A percentile compares a stretch with the other conserved stretches of the same genome.
phyloP scores from a whole-genome alignment of 2,888 invertebrate genomes.

The Pharmacophagus antenor region DNA sequence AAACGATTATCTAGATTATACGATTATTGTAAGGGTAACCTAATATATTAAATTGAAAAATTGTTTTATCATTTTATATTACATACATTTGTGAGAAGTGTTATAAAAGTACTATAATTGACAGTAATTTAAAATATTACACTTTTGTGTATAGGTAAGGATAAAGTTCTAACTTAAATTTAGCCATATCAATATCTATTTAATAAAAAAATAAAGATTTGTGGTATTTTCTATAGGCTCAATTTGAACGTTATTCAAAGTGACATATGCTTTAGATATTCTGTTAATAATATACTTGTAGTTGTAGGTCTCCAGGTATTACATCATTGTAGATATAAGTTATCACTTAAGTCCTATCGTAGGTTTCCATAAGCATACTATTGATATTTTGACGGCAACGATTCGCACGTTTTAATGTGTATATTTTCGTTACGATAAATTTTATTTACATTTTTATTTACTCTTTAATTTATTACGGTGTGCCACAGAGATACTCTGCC shows the following conservation, averaged over 20 bases:
- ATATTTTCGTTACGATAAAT: constrained; percentile 76
- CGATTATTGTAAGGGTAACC: constrained; percentile 81
- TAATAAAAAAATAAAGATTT: constrained; percentile 72
- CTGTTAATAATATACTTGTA: constrained; percentile 81
- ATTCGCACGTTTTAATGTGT: constrained; percentile 76
- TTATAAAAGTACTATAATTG: constrained; percentile 79
- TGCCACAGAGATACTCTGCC: constrained; percentile 82
- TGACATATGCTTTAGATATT: constrained; percentile 82
- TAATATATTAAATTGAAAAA: constrained; percentile 81
- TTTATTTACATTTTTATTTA: constrained; percentile 80
- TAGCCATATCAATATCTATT: constrained; percentile 82
- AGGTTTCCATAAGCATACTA: constrained; percentile 72
- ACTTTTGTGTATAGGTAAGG: constrained; percentile 81
- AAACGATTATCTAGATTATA: constrained; percentile 82
- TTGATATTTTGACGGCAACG: constrained; percentile 77
- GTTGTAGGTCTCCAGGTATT: constrained; percentile 77
- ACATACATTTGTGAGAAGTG: constrained; percentile 81
- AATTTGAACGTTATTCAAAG: constrained; percentile 81
- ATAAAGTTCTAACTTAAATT: constrained; percentile 81
- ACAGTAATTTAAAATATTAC: constrained; percentile 79
- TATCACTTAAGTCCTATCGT: constrained; percentile 67
- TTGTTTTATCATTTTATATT: constrained; percentile 83
- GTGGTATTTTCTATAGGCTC: constrained; percentile 82
- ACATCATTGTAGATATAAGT: constrained; percentile 69
- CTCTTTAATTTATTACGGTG: constrained; percentile 80